Percentiles rank a stretch among this genome's conserved stretches.
phyloP scores from a whole-genome alignment of 2,888 invertebrate genomes.

The Synanthedon formicaeformis region DNA sequence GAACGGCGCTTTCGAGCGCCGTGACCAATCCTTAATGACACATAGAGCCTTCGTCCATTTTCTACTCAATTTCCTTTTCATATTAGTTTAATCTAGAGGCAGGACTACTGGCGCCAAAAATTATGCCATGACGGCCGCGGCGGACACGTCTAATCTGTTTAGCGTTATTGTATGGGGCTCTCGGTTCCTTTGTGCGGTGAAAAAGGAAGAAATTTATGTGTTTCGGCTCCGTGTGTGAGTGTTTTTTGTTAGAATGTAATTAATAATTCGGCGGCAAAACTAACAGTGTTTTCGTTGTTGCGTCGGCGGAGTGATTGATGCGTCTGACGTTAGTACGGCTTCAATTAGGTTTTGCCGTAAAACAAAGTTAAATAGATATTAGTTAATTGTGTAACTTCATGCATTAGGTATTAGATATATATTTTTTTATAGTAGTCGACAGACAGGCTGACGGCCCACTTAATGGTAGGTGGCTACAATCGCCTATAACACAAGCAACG shows the following conservation, averaged over 20 bases:
- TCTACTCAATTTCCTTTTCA: conserved; percentile 71
- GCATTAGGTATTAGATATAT: too few species aligned
- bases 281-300: conserved; percentile 70
- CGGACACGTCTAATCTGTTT: conserved; percentile 65
- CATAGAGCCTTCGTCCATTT: conserved; percentile 64
- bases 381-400: too few species aligned
- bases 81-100: conserved; percentile 70
- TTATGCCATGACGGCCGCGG: conserved; percentile 64
- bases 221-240: conserved; percentile 66
- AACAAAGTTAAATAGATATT: not conserved
- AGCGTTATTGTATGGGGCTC: conserved; percentile 53
- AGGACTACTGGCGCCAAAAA: conserved; percentile 71
- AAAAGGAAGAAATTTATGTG: conserved; percentile 71
- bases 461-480: too few species aligned
- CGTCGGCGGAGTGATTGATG: conserved; percentile 58
- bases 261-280: conserved; percentile 73
- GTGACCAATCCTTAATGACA: conserved; percentile 68
- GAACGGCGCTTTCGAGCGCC: conserved; percentile 42
- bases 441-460: too few species aligned
- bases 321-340: conserved; percentile 8
- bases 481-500: too few species aligned
- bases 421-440: too few species aligned
- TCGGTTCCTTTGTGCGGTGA: conserved; percentile 65
- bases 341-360: conserved; percentile 33
- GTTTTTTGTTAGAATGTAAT: conserved; percentile 70